Evolutionary conservation across 2,797 vertebrate species (phyloP).

Genomic region (Acipenser oxyrinchus): DNA sequence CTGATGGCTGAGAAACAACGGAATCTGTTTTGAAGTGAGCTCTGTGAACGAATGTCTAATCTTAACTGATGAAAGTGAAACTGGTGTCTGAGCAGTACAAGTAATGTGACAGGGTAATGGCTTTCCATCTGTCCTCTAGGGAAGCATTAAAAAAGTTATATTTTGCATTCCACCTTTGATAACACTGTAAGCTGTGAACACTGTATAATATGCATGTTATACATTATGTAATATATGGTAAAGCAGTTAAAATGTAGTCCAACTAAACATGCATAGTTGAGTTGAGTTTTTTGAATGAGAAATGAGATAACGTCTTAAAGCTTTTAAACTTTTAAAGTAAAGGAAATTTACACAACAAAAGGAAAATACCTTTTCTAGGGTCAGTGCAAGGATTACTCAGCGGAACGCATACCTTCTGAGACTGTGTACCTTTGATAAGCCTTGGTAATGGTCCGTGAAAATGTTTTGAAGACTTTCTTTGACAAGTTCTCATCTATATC

Average conservation of each 20-base stretch:
- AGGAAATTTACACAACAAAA: conserved; percentile 77
- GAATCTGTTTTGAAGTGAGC: conserved; percentile 25
- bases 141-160: conserved; percentile 33
- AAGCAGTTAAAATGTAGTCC: not conserved
- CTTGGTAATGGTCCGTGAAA: conserved; percentile 50
- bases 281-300: conserved; percentile 21
- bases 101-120: conserved; percentile 49
- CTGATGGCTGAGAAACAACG: conserved; percentile 28
- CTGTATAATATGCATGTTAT: conserved; percentile 37
- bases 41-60: conserved; percentile 45
- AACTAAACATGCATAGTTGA: no score
- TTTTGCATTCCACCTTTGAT: not conserved
- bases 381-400: conserved; percentile 67
- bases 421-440: conserved; percentile 64
- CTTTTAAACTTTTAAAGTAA: conserved; percentile 73
- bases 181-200: conserved; percentile 46
- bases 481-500: conserved; percentile 58
- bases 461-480: conserved; percentile 50
- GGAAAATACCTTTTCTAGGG: conserved; percentile 70
- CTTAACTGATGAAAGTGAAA: conserved; percentile 51
- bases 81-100: conserved; percentile 24
- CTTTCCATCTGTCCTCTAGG: conserved; percentile 58
- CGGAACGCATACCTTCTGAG: conserved; percentile 66
- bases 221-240: conserved; percentile 9
- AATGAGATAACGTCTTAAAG: conserved; percentile 60